phyloP scores from a whole-genome alignment of 1,140 invertebrate species.

The Probaryconus sp. region DNA sequence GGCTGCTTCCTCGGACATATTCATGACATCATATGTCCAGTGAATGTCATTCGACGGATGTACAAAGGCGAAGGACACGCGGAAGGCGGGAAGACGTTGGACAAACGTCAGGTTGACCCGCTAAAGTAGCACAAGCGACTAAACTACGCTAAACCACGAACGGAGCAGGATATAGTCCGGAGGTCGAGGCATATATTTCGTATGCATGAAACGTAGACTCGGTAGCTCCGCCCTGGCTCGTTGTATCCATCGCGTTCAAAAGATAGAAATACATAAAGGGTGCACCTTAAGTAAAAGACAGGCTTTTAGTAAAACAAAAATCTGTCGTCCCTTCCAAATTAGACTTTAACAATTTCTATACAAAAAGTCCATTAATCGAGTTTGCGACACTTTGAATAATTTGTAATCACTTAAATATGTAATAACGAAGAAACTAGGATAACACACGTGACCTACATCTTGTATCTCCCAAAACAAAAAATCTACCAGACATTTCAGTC shows the following conservation, averaged over 20 bases:
- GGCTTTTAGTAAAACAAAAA: too few relatives aligned
- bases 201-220: constrained; percentile 68
- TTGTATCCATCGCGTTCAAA: constrained; percentile 72
- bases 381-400: too few relatives aligned
- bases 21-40: constrained; percentile 29
- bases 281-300: constrained; percentile 28
- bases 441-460: too few relatives aligned
- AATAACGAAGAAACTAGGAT: too few relatives aligned
- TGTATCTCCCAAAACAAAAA: too few relatives aligned
- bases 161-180: constrained; percentile 24
- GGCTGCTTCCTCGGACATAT: constrained; percentile 8
- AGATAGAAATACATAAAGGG: constrained; percentile 38
- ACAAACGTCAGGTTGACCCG: constrained; percentile 5
- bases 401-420: too few relatives aligned
- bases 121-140: constrained; percentile 17
- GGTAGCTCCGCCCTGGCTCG: constrained; percentile 64
- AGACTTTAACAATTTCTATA: too few relatives aligned
- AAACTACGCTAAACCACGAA: constrained; percentile 33
- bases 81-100: constrained; percentile 37
- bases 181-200: constrained; percentile 61
- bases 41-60: constrained; percentile 17
- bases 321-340: too few relatives aligned
- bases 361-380: too few relatives aligned
- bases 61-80: constrained; percentile 22
- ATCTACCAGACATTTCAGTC: too few relatives aligned